Conservation (phyloP, 2,113 vertebrate species). For the Paraplagusia blochii region DNA sequence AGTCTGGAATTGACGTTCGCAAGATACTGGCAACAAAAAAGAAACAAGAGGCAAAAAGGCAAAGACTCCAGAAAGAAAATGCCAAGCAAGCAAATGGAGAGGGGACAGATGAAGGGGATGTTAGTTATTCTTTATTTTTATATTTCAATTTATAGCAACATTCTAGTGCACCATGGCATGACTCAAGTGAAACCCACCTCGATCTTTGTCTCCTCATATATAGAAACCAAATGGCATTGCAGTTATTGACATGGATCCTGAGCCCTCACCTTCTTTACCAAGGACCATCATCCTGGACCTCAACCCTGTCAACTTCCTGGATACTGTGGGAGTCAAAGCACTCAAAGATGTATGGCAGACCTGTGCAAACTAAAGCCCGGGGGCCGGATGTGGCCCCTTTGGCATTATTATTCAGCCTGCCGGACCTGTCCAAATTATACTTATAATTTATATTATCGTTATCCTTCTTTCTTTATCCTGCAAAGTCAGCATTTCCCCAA, state of each 20-base stretch:
- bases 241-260: constrained; percentile 52
- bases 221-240: constrained; percentile 35
- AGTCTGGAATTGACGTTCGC: constrained; percentile 84
- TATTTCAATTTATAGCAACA: too few species aligned
- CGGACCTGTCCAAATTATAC: too few species aligned
- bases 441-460: too few species aligned
- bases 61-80: constrained; percentile 75
- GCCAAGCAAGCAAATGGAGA: constrained; percentile 71
- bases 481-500: too few species aligned
- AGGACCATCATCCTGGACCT: constrained; percentile 85
- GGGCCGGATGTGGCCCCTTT: too few species aligned
- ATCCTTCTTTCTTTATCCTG: too few species aligned
- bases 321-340: constrained; percentile 88
- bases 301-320: constrained; percentile 85
- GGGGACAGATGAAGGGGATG: too few species aligned
- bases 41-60: constrained; percentile 81
- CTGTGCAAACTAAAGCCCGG: too few species aligned
- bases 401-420: too few species aligned
- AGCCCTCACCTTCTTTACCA: constrained; percentile 71
- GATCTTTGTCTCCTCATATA: constrained; percentile 3
- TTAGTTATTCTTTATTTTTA: too few species aligned
- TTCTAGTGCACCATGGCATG: too few species aligned
- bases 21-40: constrained; percentile 83
- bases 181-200: not conserved
- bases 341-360: constrained; percentile 80